These are phyloP conservation scores for Aphaenogaster floridana DNA, from an alignment of 1,140 invertebrate genomes.

Conservation along the genomic window DNA sequence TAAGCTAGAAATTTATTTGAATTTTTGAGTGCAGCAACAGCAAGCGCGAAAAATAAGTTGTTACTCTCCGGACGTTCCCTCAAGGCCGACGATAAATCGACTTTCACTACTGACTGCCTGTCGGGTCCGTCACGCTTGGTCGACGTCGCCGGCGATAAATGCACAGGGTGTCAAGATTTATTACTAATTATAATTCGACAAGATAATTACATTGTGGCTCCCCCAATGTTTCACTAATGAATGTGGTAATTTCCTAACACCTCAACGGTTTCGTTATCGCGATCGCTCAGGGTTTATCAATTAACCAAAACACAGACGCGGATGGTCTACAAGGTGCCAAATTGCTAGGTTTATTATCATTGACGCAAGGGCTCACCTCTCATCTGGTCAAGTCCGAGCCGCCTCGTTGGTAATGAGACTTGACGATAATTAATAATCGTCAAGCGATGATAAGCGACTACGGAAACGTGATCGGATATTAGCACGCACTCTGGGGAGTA, in stretches of 20 bases:
- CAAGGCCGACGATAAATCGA: slow-evolving; percentile 60
- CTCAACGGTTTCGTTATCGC: slow-evolving; percentile 12
- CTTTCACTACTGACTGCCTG: slow-evolving; percentile 50
- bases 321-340: neutral
- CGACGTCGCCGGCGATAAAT: slow-evolving; percentile 27
- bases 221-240: slow-evolving; percentile 23
- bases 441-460: slow-evolving; percentile 27
- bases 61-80: slow-evolving; percentile 1
- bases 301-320: slow-evolving; percentile 33
- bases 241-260: slow-evolving; percentile 21
- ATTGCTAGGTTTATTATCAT: neutral
- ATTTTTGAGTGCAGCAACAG: neutral
- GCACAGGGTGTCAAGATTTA: slow-evolving; percentile 40
- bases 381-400: neutral
- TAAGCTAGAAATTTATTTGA: neutral
- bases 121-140: slow-evolving; percentile 30
- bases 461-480: slow-evolving; percentile 55
- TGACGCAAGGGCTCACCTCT: neutral
- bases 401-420: slow-evolving; percentile 18
- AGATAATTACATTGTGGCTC: slow-evolving; percentile 44
- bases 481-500: slow-evolving; percentile 26
- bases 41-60: slow-evolving; percentile 22
- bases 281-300: neutral
- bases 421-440: slow-evolving; percentile 58
- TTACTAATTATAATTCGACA: slow-evolving; percentile 38